Evolutionary conservation across 2,113 vertebrate genomes (phyloP).

Genomic region (Otocyon megalotis): DNA sequence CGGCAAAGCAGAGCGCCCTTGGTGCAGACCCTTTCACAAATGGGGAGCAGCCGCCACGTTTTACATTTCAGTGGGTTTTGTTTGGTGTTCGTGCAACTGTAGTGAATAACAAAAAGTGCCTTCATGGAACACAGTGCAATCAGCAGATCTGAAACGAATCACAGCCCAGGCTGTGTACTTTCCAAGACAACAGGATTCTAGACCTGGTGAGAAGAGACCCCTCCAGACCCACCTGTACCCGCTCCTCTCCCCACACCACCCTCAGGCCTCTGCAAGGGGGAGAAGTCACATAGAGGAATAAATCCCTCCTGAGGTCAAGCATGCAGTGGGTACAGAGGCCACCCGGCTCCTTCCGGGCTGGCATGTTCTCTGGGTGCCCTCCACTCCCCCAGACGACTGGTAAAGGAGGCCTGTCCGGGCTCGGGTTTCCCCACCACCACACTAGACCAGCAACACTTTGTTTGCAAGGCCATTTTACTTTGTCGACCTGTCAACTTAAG

Average conservation of each 20-base stretch:
- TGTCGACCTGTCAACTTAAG: neutral
- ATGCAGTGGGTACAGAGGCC: too few relatives aligned
- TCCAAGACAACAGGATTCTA: conserved; percentile 16
- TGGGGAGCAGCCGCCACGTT: neutral
- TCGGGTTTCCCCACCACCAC: neutral
- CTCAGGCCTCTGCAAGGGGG: neutral
- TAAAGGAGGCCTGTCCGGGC: neutral
- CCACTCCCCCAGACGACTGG: neutral
- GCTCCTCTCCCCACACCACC: neutral
- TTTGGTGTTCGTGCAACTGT: neutral
- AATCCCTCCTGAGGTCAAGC: neutral
- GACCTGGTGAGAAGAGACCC: neutral
- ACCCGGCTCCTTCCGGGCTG: neutral
- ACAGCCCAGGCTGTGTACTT: neutral
- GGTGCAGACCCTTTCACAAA: neutral
- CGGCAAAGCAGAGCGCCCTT: neutral
- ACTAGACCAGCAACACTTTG: neutral
- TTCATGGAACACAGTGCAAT: neutral
- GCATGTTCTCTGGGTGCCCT: neutral
- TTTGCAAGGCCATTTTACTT: neutral
- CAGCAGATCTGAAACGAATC: neutral
- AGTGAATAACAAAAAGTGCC: conserved; percentile 57
- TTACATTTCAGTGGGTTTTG: conserved; percentile 43
- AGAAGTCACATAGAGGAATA: rapidly evolving
- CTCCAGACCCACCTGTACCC: neutral